Base-by-base conservation (phyloP, 2,113 vertebrate species). In the Pseudonaja textilis region DNA sequence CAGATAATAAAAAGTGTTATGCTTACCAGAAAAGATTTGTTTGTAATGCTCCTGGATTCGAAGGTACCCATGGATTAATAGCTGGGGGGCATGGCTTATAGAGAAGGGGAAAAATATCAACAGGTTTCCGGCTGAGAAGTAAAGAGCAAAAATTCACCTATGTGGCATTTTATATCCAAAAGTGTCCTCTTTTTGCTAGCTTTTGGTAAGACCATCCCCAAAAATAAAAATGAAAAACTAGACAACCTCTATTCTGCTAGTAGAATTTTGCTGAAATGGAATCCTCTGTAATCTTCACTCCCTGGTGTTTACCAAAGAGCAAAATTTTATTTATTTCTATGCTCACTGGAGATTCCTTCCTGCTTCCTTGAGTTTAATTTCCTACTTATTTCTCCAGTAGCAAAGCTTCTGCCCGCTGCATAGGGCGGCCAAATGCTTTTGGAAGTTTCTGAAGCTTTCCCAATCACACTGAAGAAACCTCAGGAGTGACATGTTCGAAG, bases 401-500 rank as follows among this genome's bases (percentile, higher is more conserved):
- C 56, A 88, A 94, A 93, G 93, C 96, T 42, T 50, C 59, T 94
- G 95, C 93, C 95, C 94, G 93, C 90, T 94, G 88, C 50, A 8
- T 90, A 87, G 74, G 92, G 94, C 69, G 57, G 89, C 95, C 91
- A 59, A 88, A 91, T 92, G 95, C 93, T 95, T 92, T 93, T 91
- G 61, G 4, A 95, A 97, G 95, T 96, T 97, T 97, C 57, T 45
- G 95, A 97, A 96, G 95, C 74, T 69, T 95, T 90, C 93, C 47
- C 54, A 26, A 1, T 34, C 25, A 20, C n/a, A 39, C 29, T 47
- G 91, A 93, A 96, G 97, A 96, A 94, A 94, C 34, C 85, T 92
- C 3, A 95, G 92, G 96, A 95, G 95, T 95, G 98, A 98, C 97
- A 96, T 96, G 97, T 95, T 96, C 98, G 96, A 98, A 97, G 95